Conservation (phyloP, 2,797 vertebrate species). For the Botia almorhae region DNA sequence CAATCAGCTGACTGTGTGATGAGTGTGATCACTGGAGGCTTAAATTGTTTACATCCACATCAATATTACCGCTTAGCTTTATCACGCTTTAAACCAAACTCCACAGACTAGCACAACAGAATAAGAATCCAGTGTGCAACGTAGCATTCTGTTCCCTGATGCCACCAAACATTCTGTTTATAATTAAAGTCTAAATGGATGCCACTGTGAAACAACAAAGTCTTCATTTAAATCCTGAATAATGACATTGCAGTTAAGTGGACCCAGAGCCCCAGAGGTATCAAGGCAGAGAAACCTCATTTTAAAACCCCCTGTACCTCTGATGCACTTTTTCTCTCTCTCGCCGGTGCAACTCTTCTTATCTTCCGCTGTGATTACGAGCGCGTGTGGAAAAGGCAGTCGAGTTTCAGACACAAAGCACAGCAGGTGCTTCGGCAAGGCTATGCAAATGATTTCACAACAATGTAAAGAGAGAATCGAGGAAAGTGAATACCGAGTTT, state of each 20-base stretch:
- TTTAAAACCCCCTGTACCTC: constrained; percentile 64
- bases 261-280: constrained; percentile 73
- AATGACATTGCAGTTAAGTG: constrained; percentile 75
- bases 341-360: constrained; percentile 49
- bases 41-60: constrained; percentile 14
- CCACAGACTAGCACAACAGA: constrained; percentile 31
- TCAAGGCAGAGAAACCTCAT: constrained; percentile 74
- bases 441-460: constrained; percentile 63
- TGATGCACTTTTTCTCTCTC: constrained; percentile 14
- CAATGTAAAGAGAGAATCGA: constrained; percentile 29
- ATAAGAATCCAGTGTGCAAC: constrained; percentile 21
- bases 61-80: constrained; percentile 14
- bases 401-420: constrained; percentile 64
- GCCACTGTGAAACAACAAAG: constrained; percentile 71
- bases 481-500: not conserved
- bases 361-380: constrained; percentile 73
- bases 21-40: constrained; percentile 3
- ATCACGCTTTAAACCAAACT: constrained; percentile 28
- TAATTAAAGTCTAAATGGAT: constrained; percentile 77
- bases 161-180: constrained; percentile 64
- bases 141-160: constrained; percentile 58
- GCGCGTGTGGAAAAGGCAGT: constrained; percentile 63
- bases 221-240: constrained; percentile 74
- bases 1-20: constrained; percentile 6
- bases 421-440: constrained; percentile 61